Percentiles rank a stretch among this genome's conserved stretches.
Evolutionary conservation across 2,797 vertebrate genomes (phyloP).

Genomic region (Phalloptychus januarius): DNA sequence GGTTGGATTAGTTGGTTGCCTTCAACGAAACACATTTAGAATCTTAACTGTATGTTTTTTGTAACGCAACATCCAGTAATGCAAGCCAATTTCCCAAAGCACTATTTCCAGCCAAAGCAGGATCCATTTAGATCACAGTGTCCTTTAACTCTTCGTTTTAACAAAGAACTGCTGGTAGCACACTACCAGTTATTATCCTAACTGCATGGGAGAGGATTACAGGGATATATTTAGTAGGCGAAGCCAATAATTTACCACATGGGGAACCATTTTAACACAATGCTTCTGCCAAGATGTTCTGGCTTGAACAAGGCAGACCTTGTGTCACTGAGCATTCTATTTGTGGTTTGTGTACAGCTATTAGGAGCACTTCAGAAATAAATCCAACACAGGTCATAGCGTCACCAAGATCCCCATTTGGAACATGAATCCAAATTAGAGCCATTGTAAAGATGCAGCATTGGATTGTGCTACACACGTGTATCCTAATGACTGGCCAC

Average conservation of each 20-base stretch:
- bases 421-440: constrained; percentile 14
- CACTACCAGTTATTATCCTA: constrained; percentile 36
- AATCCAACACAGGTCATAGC: constrained; percentile 11
- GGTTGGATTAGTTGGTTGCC: background rate
- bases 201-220: constrained; percentile 25
- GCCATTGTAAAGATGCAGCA: constrained; percentile 10
- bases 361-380: constrained; percentile 54
- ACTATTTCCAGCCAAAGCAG: constrained; percentile 6
- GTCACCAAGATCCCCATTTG: constrained; percentile 18
- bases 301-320: constrained; percentile 20
- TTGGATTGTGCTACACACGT: constrained; percentile 13
- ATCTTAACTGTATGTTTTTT: background rate
- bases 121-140: constrained; percentile 24
- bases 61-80: constrained; percentile 5
- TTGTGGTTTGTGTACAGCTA: constrained; percentile 36
- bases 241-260: constrained; percentile 52
- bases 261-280: constrained; percentile 37
- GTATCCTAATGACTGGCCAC: constrained; percentile 7
- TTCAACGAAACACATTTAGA: background rate
- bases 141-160: constrained; percentile 48
- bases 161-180: constrained; percentile 32
- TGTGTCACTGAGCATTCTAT: constrained; percentile 31
- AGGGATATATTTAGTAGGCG: constrained; percentile 50
- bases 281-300: constrained; percentile 51
- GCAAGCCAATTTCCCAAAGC: constrained; percentile 14